These are phyloP conservation scores for Stenurella melanura DNA, from an alignment of 2,888 invertebrate genomes.

Conservation along the genomic window DNA sequence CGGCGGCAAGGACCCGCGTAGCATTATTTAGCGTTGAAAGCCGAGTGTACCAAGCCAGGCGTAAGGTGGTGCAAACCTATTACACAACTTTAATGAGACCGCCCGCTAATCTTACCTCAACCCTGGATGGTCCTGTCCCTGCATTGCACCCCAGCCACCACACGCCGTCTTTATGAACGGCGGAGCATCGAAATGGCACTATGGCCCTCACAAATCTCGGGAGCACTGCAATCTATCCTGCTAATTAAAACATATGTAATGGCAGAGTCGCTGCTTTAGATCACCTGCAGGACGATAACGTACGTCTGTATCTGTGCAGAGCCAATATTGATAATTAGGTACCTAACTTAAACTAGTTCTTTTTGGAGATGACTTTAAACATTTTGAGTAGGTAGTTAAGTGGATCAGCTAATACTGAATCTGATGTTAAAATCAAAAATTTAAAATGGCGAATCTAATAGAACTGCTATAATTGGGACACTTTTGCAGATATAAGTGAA, in stretches of 20 bases:
- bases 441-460: too few species aligned
- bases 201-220: constrained; percentile 69
- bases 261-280: constrained; percentile 62
- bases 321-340: not conserved
- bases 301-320: constrained; percentile 52
- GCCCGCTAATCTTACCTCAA: constrained; percentile 69
- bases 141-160: constrained; percentile 48
- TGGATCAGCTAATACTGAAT: too few species aligned
- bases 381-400: too few species aligned
- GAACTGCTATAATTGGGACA: too few species aligned
- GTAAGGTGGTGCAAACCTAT: constrained; percentile 71
- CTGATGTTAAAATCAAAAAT: too few species aligned
- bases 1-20: not conserved
- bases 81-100: constrained; percentile 73
- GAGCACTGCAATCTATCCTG: constrained; percentile 70
- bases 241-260: constrained; percentile 74
- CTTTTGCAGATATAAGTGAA: too few species aligned
- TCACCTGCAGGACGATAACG: constrained; percentile 62
- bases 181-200: constrained; percentile 53
- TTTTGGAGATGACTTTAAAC: too few species aligned
- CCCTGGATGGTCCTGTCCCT: constrained; percentile 55
- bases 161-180: constrained; percentile 59
- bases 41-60: constrained; percentile 64
- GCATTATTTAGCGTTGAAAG: constrained; percentile 9
- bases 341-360: too few species aligned